phyloP scores from a whole-genome alignment of 2,113 vertebrate species.

The Ceyx cyanopectus region DNA sequence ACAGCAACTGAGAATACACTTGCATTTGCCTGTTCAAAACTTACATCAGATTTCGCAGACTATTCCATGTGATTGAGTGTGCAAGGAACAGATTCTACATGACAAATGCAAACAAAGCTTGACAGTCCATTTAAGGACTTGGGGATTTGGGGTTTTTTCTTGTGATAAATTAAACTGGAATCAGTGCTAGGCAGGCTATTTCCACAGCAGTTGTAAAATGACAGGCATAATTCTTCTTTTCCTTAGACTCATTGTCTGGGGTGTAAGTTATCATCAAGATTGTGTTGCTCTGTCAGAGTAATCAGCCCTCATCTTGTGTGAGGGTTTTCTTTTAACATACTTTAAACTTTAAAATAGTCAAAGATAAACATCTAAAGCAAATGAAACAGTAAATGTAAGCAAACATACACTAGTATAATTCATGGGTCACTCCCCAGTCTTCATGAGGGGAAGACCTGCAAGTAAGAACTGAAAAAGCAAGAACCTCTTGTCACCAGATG shows the following conservation, averaged over 20 bases:
- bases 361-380: slow-evolving; percentile 16
- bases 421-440: not conserved
- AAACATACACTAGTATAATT: not conserved
- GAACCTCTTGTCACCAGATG: not conserved
- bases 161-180: not conserved
- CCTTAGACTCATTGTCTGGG: not conserved
- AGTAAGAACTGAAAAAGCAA: not conserved
- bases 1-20: not conserved
- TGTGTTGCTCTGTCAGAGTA: not conserved
- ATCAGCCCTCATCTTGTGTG: not conserved
- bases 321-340: not conserved
- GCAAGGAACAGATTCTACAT: not conserved
- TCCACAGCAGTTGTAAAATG: not conserved
- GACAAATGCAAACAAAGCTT: not conserved
- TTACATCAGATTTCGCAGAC: rapidly evolving
- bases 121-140: not conserved
- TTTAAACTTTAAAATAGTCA: not conserved
- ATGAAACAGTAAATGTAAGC: not conserved
- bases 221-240: not conserved
- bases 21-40: not conserved
- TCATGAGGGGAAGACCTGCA: not conserved
- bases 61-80: not conserved
- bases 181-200: not conserved
- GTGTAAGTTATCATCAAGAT: not conserved
- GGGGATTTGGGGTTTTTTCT: not conserved